Evolutionary conservation across 1,140 invertebrate species (phyloP).

Genomic region (Chymomyza costata): DNA sequence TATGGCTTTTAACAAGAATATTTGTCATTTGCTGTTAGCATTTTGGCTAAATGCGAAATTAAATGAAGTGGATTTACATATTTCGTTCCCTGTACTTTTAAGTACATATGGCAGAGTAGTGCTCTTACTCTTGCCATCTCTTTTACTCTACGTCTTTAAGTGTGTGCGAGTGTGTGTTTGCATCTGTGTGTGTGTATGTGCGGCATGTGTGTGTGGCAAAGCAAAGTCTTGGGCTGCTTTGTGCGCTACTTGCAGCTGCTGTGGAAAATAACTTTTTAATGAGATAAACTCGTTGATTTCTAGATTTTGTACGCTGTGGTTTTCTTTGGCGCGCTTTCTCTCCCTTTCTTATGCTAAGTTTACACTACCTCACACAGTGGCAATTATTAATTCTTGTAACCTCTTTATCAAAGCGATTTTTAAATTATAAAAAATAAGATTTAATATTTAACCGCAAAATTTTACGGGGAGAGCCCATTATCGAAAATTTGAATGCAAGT

Average conservation of each 20-base stretch:
- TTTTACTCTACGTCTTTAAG: conserved; percentile 1
- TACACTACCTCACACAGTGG: neutral
- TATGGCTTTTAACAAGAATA: conserved; percentile 71
- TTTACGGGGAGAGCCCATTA: no score
- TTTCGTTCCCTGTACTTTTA: conserved; percentile 66
- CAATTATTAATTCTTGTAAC: neutral
- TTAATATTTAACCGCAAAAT: neutral
- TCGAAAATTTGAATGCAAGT: no score
- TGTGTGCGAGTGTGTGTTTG: conserved; percentile 22
- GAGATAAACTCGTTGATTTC: conserved; percentile 74
- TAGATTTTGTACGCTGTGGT: conserved; percentile 66
- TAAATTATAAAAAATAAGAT: no score
- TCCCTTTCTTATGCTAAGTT: no score
- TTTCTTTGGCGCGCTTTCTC: conserved; percentile 38
- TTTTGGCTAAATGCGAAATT: conserved; percentile 73
- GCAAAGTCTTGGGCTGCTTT: neutral
- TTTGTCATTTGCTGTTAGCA: conserved; percentile 73
- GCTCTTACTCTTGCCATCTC: neutral
- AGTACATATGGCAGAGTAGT: conserved; percentile 55
- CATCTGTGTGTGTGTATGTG: conserved; percentile 35
- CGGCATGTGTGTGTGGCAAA: neutral
- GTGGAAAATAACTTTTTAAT: conserved; percentile 74
- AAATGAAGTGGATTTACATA: conserved; percentile 74
- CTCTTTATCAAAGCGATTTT: no score
- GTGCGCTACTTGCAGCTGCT: conserved; percentile 51